Conservation (phyloP, 2,113 vertebrate species). For the Brienomyrus brachyistius region DNA sequence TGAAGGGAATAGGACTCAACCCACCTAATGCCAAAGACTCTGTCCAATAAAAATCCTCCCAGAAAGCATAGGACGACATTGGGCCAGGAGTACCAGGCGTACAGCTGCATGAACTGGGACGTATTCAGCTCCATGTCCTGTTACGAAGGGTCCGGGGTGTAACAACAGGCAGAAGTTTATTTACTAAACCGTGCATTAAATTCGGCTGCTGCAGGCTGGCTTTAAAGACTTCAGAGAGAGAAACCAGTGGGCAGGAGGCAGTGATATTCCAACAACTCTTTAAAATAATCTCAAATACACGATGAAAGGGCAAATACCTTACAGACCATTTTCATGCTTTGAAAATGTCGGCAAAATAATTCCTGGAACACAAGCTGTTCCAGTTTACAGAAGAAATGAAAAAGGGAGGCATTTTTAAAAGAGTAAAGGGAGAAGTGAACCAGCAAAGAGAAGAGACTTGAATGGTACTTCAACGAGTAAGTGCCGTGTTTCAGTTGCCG, state of each 20-base stretch:
- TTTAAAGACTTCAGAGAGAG: neutral
- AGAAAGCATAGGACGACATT: slow-evolving; percentile 94
- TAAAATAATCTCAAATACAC: neutral
- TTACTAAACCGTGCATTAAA: neutral
- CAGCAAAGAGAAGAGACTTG: neutral
- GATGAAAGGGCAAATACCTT: neutral
- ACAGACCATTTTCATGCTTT: neutral
- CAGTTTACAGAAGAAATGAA: neutral
- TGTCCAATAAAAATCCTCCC: slow-evolving; percentile 88
- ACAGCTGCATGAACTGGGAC: slow-evolving; percentile 83
- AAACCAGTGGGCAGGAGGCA: neutral
- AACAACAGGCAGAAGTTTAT: neutral
- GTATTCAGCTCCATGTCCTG: slow-evolving; percentile 90
- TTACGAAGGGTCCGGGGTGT: neutral
- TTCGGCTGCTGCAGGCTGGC: neutral
- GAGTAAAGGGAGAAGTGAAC: neutral
- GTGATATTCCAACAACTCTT: neutral
- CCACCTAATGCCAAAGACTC: slow-evolving; percentile 90
- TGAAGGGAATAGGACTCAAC: neutral
- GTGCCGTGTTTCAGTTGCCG: neutral
- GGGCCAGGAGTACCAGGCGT: slow-evolving; percentile 98
- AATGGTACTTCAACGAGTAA: neutral
- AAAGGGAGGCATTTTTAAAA: neutral
- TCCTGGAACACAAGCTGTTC: neutral
- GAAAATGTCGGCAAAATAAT: neutral